Base-by-base conservation (phyloP, 23 tunicate genomes). In the Styela plicata region DNA sequence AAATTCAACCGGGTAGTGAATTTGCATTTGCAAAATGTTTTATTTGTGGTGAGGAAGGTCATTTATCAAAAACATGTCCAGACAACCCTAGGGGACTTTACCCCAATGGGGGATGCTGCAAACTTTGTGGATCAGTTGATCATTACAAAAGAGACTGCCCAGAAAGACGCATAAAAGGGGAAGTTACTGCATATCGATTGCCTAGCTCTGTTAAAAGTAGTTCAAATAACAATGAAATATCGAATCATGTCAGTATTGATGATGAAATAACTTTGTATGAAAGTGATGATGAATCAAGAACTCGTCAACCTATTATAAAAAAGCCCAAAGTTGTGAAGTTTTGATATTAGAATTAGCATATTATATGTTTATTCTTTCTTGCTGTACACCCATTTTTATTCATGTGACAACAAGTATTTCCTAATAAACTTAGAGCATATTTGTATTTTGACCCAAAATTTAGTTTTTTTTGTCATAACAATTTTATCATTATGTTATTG, bases 11-110 rank as follows among this genome's bases (percentile, higher is more conserved):
- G 74, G 97, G 97, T 22, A 90, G 87, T 65, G 86, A 90, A 70
- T 84, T 87, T 31, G 65, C 70, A 3, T 92, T 88, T 80, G 97
- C 97, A 25, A 87, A 87, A 44, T 96, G 99, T 64, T 96, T 96
- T 77, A 88, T 96, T 30, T 96, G 99, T 61, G 96, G 96, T 26
- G 74, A 96, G 80, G 68, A 91, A 32, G 99, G 92, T 18, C 99
- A 96, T 68, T 82, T 87, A 1, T 88, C 99, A 32, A 80, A 74
- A 64, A 28, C 88, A 1, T 96, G 99, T 63, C 99, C 99, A 1
- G 96, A 90, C 37, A 96, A 96, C 64, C 99, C 99, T 20, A 68
- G 96, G 20, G 93, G 93, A 25, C 61, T 96, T 31, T 96, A 96
- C 73, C 96, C 96, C 0, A 86, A 87, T 27, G 99, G 99, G 28